Conservation (phyloP, 53 echinoderm and acorn worm species). For the Crossaster papposus region DNA sequence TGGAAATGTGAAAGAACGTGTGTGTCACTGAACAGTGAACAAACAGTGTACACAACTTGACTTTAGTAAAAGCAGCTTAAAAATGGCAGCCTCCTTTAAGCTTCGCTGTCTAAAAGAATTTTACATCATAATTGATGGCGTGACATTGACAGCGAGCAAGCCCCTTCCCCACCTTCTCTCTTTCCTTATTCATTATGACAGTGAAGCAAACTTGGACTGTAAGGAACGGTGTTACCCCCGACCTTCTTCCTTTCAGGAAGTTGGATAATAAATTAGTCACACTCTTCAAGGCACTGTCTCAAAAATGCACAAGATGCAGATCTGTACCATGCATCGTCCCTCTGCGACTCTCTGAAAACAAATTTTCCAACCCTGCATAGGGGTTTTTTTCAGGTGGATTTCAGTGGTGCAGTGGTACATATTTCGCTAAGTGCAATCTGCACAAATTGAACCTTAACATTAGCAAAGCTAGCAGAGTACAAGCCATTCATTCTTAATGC, state of each 20-base stretch:
- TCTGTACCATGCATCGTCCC: background rate
- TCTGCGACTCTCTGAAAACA: background rate
- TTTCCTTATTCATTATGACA: background rate
- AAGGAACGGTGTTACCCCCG: background rate
- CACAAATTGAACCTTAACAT: too few species aligned
- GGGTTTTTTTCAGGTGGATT: background rate
- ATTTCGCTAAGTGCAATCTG: too few species aligned
- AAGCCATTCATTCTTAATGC: too few species aligned
- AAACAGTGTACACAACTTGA: background rate
- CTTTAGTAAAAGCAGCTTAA: background rate
- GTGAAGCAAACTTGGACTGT: background rate
- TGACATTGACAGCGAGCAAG: background rate
- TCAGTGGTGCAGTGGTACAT: too few species aligned
- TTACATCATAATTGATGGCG: background rate
- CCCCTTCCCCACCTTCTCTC: background rate
- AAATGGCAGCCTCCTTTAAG: constrained; percentile 21
- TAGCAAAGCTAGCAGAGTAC: too few species aligned
- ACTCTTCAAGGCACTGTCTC: background rate
- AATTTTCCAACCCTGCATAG: background rate
- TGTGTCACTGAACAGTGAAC: background rate
- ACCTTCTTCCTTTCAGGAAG: background rate
- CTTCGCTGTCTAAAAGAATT: background rate
- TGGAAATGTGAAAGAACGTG: background rate
- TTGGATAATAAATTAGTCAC: background rate
- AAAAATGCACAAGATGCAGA: background rate